phyloP scores from a whole-genome alignment of 2,797 vertebrate species.

The Delichon dasypus region DNA sequence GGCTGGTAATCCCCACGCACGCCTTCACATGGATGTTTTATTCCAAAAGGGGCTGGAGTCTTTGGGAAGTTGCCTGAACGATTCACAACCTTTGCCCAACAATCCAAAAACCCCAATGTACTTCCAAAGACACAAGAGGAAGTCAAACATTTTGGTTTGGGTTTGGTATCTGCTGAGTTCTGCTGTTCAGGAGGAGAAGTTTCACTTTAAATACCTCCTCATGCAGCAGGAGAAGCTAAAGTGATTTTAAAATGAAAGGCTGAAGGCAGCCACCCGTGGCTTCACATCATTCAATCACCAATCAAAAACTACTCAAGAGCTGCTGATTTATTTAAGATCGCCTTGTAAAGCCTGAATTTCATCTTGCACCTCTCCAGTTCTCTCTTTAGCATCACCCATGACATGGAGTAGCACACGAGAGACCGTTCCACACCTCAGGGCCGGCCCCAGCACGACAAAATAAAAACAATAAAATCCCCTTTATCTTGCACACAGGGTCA shows the following conservation, averaged over 20 bases:
- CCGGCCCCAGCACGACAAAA: background rate
- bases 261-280: background rate
- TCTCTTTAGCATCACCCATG: background rate
- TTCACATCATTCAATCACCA: background rate
- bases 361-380: background rate
- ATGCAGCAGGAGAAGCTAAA: background rate
- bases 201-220: background rate
- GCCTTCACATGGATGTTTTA: background rate
- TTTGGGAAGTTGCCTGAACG: background rate
- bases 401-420: rapidly evolving
- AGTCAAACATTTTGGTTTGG: background rate
- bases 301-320: background rate
- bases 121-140: rapidly evolving
- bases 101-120: background rate
- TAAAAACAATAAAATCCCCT: background rate
- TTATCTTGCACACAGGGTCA: background rate
- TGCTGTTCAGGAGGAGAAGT: background rate
- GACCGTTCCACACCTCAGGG: background rate
- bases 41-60: background rate
- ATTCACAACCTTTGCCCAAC: background rate
- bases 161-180: background rate
- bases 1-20: rapidly evolving
- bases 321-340: background rate
- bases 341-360: background rate
- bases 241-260: background rate